These are phyloP conservation scores for Caprella mutica DNA, from an alignment of 2,888 invertebrate species.

Conservation along the genomic window DNA sequence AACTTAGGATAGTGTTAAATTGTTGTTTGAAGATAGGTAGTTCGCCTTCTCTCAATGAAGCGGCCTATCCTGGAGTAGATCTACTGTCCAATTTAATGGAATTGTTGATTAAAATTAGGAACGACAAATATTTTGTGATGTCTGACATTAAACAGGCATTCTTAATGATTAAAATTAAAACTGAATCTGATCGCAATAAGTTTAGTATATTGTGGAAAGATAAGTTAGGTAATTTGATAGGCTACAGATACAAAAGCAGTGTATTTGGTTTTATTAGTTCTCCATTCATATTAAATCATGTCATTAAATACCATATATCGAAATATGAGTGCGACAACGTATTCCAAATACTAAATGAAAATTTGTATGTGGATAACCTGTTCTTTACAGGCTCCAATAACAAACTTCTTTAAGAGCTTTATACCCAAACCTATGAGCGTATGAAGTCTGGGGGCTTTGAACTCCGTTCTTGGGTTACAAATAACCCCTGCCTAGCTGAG, in stretches of 20 bases:
- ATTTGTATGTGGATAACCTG: slow-evolving; percentile 9
- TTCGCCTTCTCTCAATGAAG: slow-evolving; percentile 7
- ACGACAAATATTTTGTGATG: neutral
- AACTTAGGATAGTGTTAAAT: neutral
- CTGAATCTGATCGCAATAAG: neutral
- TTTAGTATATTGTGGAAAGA: slow-evolving; percentile 4
- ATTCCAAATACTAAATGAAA: neutral
- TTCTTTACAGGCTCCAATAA: neutral
- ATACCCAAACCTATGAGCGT: neutral
- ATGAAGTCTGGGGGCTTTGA: slow-evolving; percentile 3
- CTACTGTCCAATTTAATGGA: neutral
- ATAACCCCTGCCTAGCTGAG: neutral
- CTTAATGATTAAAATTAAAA: neutral
- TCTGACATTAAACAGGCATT: neutral
- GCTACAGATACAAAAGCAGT: neutral
- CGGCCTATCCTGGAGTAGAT: neutral
- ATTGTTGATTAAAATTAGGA: neutral
- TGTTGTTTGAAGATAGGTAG: neutral
- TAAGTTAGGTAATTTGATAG: neutral
- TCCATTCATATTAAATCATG: slow-evolving; percentile 8
- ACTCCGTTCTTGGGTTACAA: neutral
- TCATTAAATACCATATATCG: slow-evolving; percentile 1
- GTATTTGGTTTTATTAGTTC: neutral
- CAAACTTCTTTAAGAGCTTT: neutral
- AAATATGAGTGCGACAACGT: neutral